Percentiles rank a stretch among this genome's conserved stretches.
Evolutionary conservation across 2,113 vertebrate genomes (phyloP).

Genomic region (Sialia sialis): DNA sequence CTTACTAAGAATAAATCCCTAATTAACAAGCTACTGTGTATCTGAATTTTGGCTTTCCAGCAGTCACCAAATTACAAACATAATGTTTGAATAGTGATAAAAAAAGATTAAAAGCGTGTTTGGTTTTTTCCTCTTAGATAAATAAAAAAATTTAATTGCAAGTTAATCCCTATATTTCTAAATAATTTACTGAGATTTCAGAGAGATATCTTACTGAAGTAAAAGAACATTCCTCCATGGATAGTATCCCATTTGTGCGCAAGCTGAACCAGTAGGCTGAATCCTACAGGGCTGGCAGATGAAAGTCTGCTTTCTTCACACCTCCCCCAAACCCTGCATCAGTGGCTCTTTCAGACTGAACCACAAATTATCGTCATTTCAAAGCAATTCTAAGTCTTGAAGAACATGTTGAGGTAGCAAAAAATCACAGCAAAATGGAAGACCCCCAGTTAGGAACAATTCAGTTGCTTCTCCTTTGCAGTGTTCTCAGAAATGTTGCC

Average conservation of each 20-base stretch:
- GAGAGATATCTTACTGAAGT: neutral
- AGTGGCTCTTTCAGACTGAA: neutral
- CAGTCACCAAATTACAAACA: neutral
- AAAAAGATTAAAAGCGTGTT: accelerated
- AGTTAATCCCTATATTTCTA: neutral
- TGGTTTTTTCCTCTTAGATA: neutral
- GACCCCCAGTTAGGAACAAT: neutral
- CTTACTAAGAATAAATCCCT: slow-evolving; percentile 12
- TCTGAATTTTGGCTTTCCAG: neutral
- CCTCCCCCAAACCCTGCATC: neutral
- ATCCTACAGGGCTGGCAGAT: neutral
- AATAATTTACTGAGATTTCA: neutral
- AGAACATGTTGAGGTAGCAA: neutral
- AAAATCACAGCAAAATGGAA: neutral
- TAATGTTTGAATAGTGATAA: neutral
- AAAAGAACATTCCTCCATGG: neutral
- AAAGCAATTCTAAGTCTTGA: neutral
- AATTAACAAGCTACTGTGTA: slow-evolving; percentile 17
- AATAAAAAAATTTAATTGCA: neutral
- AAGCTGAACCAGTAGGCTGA: neutral
- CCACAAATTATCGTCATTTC: neutral
- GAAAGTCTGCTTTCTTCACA: neutral
- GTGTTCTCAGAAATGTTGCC: neutral
- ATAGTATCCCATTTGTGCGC: neutral
- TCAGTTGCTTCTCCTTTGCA: neutral